Conservation (phyloP, 1,140 invertebrate species). For the Apis florea region DNA sequence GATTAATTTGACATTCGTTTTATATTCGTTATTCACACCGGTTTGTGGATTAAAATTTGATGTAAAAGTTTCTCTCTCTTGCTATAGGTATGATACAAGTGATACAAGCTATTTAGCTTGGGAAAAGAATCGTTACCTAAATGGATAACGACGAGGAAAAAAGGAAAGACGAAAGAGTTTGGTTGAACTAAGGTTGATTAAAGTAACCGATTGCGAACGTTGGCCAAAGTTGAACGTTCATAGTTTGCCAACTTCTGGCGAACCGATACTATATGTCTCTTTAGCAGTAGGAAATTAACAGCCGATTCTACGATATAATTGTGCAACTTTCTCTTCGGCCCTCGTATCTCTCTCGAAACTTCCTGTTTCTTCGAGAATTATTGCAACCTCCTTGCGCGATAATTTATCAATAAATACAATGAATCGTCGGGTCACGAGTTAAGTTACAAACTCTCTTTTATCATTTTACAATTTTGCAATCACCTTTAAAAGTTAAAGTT, state of each 20-base stretch:
- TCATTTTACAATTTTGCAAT: no score
- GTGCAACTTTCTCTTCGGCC: not conserved
- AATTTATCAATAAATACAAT: no score
- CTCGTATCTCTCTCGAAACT: not conserved
- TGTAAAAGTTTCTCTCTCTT: no score
- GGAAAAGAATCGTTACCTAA: not conserved
- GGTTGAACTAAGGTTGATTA: not conserved
- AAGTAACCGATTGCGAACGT: constrained; percentile 6
- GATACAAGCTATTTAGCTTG: not conserved
- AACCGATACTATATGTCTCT: not conserved
- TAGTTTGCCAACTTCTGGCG: not conserved
- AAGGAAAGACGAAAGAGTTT: not conserved
- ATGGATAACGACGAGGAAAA: no score
- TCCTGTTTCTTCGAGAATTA: not conserved
- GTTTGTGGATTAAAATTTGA: no score
- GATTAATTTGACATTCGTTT: no score
- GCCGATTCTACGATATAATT: not conserved
- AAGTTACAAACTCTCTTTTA: no score
- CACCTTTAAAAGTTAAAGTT: no score
- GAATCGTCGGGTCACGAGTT: no score
- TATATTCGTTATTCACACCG: no score
- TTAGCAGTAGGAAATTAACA: not conserved
- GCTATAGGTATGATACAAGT: not conserved
- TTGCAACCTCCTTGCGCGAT: no score
- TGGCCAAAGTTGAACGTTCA: not conserved